A percentile compares a stretch with the other conserved stretches of the same genome.
These are phyloP conservation scores for Drosophila putrida DNA, from an alignment of 2,888 invertebrate genomes.

Conservation along the genomic window DNA sequence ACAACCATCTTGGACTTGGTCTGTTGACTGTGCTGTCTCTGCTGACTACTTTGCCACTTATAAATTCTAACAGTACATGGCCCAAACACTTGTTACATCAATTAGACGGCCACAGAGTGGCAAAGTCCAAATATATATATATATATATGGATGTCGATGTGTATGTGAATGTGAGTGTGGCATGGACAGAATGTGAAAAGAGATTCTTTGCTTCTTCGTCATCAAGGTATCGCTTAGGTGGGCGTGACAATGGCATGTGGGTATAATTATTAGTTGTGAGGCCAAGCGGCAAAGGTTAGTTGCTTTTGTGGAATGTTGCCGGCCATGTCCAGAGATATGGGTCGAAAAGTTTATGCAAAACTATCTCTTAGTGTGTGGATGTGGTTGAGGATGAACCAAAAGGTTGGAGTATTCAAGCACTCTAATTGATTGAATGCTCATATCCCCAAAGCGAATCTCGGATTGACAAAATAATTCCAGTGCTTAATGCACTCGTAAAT, in stretches of 20 bases:
- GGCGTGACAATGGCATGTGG: conserved; percentile 51
- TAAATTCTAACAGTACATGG: conserved; percentile 82
- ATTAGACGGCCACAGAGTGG: conserved; percentile 77
- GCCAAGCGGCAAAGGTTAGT: conserved; percentile 39
- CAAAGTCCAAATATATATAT: conserved; percentile 25
- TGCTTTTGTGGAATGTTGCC: conserved; percentile 18
- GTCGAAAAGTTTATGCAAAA: conserved; percentile 19
- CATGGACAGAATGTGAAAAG: conserved; percentile 59
- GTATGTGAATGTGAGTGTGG: conserved; percentile 28
- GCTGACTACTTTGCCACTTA: conserved; percentile 77
- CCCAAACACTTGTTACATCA: conserved; percentile 84
- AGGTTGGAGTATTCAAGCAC: conserved; percentile 24
- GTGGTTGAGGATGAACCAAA: neutral
- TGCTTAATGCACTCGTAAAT: conserved; percentile 8
- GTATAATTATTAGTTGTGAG: conserved; percentile 58
- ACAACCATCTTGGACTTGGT: conserved; percentile 73
- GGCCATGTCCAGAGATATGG: conserved; percentile 12
- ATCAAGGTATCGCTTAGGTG: conserved; percentile 61
- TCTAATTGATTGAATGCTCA: conserved; percentile 45
- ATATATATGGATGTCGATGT: conserved; percentile 3
- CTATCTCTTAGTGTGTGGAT: neutral
- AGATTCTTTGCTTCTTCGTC: conserved; percentile 55
- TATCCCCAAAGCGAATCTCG: neutral
- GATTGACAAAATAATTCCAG: neutral
- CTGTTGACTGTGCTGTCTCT: conserved; percentile 65